Evolutionary conservation across 1,140 invertebrate species (phyloP), one percentile per base, ranked within the genome.

Genomic region (Macrosteles quadrilineatus): DNA sequence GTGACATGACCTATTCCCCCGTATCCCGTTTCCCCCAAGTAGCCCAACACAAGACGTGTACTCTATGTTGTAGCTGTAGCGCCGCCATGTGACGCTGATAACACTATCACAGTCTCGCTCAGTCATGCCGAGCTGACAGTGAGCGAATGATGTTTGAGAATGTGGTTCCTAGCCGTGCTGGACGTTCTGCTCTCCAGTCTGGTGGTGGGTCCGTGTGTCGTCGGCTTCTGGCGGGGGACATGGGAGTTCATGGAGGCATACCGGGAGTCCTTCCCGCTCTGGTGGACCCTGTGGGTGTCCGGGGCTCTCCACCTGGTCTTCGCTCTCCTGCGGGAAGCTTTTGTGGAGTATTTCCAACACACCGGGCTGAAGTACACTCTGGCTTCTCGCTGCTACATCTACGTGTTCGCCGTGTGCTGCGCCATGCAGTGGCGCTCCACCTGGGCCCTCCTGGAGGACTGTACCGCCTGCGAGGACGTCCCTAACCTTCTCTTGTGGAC

Each of bases 151-250:
- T 63, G 50, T 27, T 71, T 55, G 50, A 43, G 31, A 1, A 67
- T 68, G 45, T 67, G 69, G 31, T 45, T 69, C 12, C 67, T 74
- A 9, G 57, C 86, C 14, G 75, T 90, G 50, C 78, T 91, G 53
- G 92, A 95, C 78, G 83, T 85, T 17, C 75, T 90, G n/a, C 85
- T 95, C 74, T 90, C 91, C 3, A 86, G 87, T 63, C 77, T 87
- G 0, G 82, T 94, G 6, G 85, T 92, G 1, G 88, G 90, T 1
- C 92, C 92, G 11, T 86, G 88, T 17, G 91, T 93, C 3, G 90
- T 95, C 14, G 87, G 87, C 55, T 94, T 93, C 77, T 95, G 93
- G 93, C 84, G 92, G 19, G 91, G 91, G 59, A 91, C 90, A 32
- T 95, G 91, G 91, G 85, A 87, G 47, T 84, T 94, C 25, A 88